Percentiles rank a stretch among this genome's conserved stretches.
These are phyloP conservation scores for Anodontia alba DNA, from an alignment of 2,888 invertebrate species.

Conservation along the genomic window DNA sequence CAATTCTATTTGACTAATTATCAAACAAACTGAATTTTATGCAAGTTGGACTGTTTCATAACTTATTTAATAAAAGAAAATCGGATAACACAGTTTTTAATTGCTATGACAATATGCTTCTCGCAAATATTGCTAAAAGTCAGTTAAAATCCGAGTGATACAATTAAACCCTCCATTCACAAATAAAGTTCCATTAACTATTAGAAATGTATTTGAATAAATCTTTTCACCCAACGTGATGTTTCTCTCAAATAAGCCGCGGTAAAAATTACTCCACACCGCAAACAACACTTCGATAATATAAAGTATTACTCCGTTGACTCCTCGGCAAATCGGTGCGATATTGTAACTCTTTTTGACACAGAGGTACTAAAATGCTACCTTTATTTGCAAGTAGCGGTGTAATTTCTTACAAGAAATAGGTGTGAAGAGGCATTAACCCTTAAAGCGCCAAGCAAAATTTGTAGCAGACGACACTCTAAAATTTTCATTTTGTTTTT, in stretches of 20 bases:
- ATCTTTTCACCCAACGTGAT: background rate
- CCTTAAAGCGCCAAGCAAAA: too few species aligned
- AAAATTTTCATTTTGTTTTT: too few species aligned
- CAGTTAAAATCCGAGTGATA: too few species aligned
- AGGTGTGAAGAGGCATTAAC: background rate
- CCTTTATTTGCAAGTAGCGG: constrained; percentile 17
- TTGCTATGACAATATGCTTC: too few species aligned
- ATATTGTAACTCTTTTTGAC: constrained; percentile 10
- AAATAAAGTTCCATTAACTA: background rate
- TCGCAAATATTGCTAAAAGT: too few species aligned
- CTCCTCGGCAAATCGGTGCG: constrained; percentile 4
- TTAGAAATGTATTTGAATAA: background rate
- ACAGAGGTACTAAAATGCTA: constrained; percentile 9
- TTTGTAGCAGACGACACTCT: too few species aligned
- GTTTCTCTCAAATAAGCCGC: background rate
- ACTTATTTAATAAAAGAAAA: too few species aligned
- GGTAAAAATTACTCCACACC: background rate
- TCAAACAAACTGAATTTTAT: too few species aligned
- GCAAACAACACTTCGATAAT: background rate
- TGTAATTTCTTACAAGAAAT: constrained; percentile 8
- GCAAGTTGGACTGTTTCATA: too few species aligned
- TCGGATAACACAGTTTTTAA: too few species aligned
- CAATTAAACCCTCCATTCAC: background rate
- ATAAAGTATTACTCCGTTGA: background rate
- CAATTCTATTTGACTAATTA: too few species aligned